Evolutionary conservation across 2,888 invertebrate species (phyloP), one percentile per base, ranked within the genome.

Genomic region (Deroplatys truncata): DNA sequence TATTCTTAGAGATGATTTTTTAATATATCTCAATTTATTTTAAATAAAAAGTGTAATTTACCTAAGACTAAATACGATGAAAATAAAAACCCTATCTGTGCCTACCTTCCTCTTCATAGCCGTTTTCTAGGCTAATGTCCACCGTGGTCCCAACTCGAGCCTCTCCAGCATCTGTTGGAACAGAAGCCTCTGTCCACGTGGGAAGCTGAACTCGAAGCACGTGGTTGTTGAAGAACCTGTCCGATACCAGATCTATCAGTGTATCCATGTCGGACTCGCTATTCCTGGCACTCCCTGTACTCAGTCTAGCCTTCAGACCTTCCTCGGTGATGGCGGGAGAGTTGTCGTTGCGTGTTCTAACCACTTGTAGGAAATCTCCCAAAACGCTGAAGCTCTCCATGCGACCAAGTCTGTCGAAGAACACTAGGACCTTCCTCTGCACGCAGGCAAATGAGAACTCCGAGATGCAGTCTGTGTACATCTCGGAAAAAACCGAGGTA

Each of bases 171-270:
- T 28, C 90, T 29, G 28, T 28, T 25, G 87, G 87, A 28, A 90
- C 88, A 2, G 90, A 88, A 16, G 90, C 91, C 20, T 89, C 90
- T 82, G 90, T 91, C 90, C 92, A 92, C 16, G 89, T 86, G 9
- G 92, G 92, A 84, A 92, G 90, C 56, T 91, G 90, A 20, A 93
- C 90, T 82, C 93, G 91, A 84, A 96, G 92, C 0, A 95, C 93
- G 91, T 95, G 95, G 28, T 93, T 94, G 85, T 95, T 94, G 91
- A 96, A 95, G 92, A 96, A 96, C 25, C 93, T 93, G 43, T 95
- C 94, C 0, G 96, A 93, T 29, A 94, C 94, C 87, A 93, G 93
- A 89, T 95, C 95, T 82, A 95, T 95, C 91, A 94, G 89, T 20
- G 90, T 83, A 29, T 93, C 93, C 86, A 93, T 92, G 7, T 93